Base-by-base conservation (phyloP, 2,797 vertebrate species). In the Geotrypetes seraphini region DNA sequence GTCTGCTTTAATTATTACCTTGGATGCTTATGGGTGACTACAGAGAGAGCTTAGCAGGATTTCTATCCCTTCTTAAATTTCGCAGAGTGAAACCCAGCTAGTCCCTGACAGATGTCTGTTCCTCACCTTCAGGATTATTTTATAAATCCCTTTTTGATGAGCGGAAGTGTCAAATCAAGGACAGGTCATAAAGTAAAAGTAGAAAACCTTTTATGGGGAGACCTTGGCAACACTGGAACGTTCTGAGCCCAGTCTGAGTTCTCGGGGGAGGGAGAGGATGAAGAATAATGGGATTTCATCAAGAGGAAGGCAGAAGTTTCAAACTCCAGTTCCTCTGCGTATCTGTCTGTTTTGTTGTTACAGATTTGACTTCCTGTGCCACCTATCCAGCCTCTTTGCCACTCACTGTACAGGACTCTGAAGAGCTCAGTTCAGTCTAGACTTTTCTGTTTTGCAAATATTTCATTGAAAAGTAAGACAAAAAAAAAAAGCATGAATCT, bases 111-210 rank as follows among this genome's bases (percentile, higher is more conserved):
- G 73, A 75, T 77, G 78, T 76, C 83, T 77, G 77, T 66, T 74
- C 81, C 68, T 79, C 73, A 81, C 75, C 76, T 82, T 81, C 78
- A 76, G 75, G 81, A 84, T 81, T 83, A 83, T 78, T 83, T 81
- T 83, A 83, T 84, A 85, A 85, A 87, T 83, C 79, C 75, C 73
- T 80, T 81, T 82, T 79, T 79, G 81, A 84, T 80, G 78, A 84
- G 74, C 72, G 76, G 82, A 84, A 79, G 78, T 80, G 83, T 84
- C 81, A 79, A 73, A 79, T 78, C 83, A 83, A 84, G 81, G 79
- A 84, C 76, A 81, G 76, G 75, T 75, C 78, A 80, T 84, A 85
- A 85, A 83, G 75, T 73, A 83, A 81, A 84, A 81, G 79, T 81
- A 78, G 81, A 83, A n/a, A 83, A 83, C 75, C 78, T 80, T 81